Evolutionary conservation across 1,140 invertebrate species (phyloP).

Genomic region (Neoseiulus cucumeris): DNA sequence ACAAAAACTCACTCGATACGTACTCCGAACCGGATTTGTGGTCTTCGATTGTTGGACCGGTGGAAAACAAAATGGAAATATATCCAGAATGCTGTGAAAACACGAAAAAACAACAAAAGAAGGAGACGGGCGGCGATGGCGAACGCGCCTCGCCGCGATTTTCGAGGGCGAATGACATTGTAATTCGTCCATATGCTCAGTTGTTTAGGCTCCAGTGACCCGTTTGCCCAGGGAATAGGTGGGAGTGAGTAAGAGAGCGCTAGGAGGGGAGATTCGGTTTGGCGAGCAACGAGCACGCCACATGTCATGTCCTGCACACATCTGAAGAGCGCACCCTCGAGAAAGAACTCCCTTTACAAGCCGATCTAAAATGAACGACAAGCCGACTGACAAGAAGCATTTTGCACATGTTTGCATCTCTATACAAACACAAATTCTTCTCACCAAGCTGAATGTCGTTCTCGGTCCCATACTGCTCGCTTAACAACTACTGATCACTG

Average conservation of each 20-base stretch:
- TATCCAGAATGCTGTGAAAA: not conserved
- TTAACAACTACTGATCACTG: not conserved
- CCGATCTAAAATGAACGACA: not conserved
- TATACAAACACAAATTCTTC: not conserved
- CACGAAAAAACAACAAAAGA: too few relatives aligned
- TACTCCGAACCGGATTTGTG: too few relatives aligned
- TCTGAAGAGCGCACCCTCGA: not conserved
- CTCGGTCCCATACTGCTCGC: not conserved
- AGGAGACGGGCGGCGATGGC: too few relatives aligned
- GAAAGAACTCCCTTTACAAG: not conserved
- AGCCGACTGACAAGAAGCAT: not conserved
- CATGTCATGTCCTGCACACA: slow-evolving; percentile 8
- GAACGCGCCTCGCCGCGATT: not conserved
- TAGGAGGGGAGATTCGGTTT: not conserved
- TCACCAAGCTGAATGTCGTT: not conserved
- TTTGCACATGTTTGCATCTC: not conserved
- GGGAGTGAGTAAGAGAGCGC: not conserved
- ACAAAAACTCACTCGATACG: too few relatives aligned
- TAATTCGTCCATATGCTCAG: not conserved
- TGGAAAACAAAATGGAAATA: not conserved
- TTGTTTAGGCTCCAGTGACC: not conserved
- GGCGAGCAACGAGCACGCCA: not conserved
- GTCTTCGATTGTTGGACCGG: not conserved
- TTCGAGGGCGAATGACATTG: not conserved
- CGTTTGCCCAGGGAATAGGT: not conserved